Evolutionary conservation across 1,140 invertebrate species (phyloP).

Genomic region (Drosophila setifemur): DNA sequence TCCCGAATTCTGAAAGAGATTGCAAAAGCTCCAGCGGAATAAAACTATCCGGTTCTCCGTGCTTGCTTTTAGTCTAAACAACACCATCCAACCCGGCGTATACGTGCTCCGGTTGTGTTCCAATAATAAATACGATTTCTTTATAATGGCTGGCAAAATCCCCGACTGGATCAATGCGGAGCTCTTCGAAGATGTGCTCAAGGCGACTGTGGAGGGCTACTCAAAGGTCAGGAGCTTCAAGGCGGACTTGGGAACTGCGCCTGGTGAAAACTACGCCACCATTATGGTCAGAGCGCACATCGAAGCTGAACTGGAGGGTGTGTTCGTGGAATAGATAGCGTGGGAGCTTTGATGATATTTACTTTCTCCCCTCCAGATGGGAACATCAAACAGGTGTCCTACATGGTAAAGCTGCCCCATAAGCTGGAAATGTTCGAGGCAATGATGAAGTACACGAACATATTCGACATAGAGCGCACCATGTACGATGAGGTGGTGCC

Average conservation of each 20-base stretch:
- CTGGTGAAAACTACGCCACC: conserved; percentile 65
- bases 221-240: conserved; percentile 56
- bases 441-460: conserved; percentile 30
- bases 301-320: conserved; percentile 58
- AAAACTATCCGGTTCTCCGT: conserved; percentile 12
- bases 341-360: background rate
- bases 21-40: conserved; percentile 11
- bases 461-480: conserved; percentile 51
- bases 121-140: background rate
- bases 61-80: background rate
- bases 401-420: conserved; percentile 61
- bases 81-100: background rate
- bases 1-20: background rate
- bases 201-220: conserved; percentile 46
- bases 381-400: conserved; percentile 34
- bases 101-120: background rate
- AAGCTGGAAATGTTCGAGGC: conserved; percentile 14
- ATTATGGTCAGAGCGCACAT: conserved; percentile 51
- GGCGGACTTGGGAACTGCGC: conserved; percentile 19
- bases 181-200: conserved; percentile 50
- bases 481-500: conserved; percentile 59
- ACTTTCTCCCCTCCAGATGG: conserved; percentile 37
- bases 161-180: conserved; percentile 58
- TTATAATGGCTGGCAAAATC: conserved; percentile 30
- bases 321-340: background rate